These are phyloP conservation scores for Semicossyphus pulcher DNA, from an alignment of 2,113 vertebrate genomes.

Conservation along the genomic window DNA sequence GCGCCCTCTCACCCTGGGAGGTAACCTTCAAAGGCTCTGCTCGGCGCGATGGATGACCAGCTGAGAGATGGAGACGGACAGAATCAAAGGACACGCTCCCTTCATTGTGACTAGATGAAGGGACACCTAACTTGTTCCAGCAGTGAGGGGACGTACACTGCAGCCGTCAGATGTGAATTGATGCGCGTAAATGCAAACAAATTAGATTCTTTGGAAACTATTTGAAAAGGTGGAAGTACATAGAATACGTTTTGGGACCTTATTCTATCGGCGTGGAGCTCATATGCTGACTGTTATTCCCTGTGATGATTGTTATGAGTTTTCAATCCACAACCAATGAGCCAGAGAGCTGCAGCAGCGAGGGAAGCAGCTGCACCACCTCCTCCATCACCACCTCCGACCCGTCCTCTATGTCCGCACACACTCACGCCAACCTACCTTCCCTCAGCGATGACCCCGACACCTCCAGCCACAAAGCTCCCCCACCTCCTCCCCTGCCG, in stretches of 20 bases:
- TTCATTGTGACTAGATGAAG: slow-evolving; percentile 60
- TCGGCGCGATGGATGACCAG: slow-evolving; percentile 52
- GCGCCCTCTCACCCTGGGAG: slow-evolving; percentile 33
- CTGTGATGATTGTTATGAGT: slow-evolving; percentile 95
- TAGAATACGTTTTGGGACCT: background rate
- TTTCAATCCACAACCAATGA: slow-evolving; percentile 88
- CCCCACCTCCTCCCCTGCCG: slow-evolving; percentile 57
- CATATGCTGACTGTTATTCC: slow-evolving; percentile 46
- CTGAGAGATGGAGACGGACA: slow-evolving; percentile 61
- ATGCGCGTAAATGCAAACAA: background rate
- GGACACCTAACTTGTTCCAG: slow-evolving; percentile 32
- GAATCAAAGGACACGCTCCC: slow-evolving; percentile 42
- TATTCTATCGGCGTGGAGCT: slow-evolving; percentile 9
- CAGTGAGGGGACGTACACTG: background rate
- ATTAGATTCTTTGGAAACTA: background rate
- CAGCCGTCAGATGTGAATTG: slow-evolving; percentile 20
- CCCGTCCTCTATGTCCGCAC: slow-evolving; percentile 61
- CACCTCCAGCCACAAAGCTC: slow-evolving; percentile 39
- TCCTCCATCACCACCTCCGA: slow-evolving; percentile 76
- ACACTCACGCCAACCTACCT: slow-evolving; percentile 17
- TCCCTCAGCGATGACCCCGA: slow-evolving; percentile 57
- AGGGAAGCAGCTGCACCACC: slow-evolving; percentile 80
- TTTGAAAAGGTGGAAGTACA: background rate
- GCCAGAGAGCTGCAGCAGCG: slow-evolving; percentile 86
- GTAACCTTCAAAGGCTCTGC: slow-evolving; percentile 55